Evolutionary conservation across 2,797 vertebrate species (phyloP).

Genomic region (Otolemur crassicaudatus): DNA sequence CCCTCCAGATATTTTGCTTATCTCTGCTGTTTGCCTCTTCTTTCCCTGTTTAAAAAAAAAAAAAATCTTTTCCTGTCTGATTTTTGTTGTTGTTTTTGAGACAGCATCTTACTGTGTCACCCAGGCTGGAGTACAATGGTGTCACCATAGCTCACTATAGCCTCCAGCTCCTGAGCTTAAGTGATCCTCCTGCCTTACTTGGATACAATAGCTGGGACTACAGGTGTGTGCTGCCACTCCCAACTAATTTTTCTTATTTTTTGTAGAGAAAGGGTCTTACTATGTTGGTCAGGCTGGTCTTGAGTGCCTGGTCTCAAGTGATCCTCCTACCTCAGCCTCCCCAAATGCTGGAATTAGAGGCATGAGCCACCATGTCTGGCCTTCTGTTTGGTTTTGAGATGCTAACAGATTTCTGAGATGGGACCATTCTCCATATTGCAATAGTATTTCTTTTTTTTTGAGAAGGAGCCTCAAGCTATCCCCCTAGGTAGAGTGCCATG

Average conservation of each 20-base stretch:
- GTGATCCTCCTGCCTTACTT: neutral
- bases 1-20: neutral
- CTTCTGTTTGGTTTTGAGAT: constrained; percentile 11
- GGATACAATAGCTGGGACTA: neutral
- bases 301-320: neutral
- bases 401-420: neutral
- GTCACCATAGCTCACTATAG: neutral
- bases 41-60: neutral
- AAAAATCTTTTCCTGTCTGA: neutral
- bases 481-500: too few relatives aligned
- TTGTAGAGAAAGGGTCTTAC: neutral
- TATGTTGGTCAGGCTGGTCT: neutral
- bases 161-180: neutral
- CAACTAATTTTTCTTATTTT: neutral
- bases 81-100: neutral
- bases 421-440: neutral
- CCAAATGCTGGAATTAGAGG: neutral
- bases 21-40: neutral
- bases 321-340: neutral
- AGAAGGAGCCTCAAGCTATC: too few relatives aligned
- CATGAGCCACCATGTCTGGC: too few relatives aligned
- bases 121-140: neutral
- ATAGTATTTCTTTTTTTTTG: neutral
- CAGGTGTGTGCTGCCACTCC: neutral
- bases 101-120: neutral